Evolutionary conservation across 2,113 vertebrate species (phyloP).

Genomic region (Sisor rabdophorus): DNA sequence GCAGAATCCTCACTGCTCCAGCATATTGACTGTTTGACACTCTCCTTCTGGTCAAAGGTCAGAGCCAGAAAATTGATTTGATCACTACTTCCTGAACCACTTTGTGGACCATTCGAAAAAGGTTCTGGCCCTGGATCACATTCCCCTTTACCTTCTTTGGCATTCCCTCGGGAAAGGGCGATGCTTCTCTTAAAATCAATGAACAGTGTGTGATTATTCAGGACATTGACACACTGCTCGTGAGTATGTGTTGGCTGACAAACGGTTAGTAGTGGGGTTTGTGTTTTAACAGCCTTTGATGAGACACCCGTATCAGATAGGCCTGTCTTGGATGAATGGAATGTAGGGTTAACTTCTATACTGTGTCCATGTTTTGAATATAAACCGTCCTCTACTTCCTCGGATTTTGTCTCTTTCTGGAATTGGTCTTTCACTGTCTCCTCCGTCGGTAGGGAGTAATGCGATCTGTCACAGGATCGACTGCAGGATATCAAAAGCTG

Average conservation of each 20-base stretch:
- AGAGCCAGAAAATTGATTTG: conserved; percentile 24
- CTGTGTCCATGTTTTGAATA: conserved; percentile 27
- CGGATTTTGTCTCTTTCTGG: conserved; percentile 7
- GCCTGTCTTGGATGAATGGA: neutral
- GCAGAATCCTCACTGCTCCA: conserved; percentile 45
- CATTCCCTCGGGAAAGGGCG: conserved; percentile 16
- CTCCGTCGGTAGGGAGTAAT: conserved; percentile 2
- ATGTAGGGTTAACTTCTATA: neutral
- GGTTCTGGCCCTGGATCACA: conserved; percentile 1
- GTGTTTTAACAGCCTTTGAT: conserved; percentile 17
- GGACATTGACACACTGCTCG: neutral
- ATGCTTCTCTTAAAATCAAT: conserved; percentile 18
- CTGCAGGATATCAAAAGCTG: conserved; percentile 27
- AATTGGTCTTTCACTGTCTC: conserved; percentile 8
- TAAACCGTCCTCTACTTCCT: conserved; percentile 15
- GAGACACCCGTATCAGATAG: neutral
- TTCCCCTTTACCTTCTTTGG: neutral
- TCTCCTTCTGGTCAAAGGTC: conserved; percentile 1
- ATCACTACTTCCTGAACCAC: conserved; percentile 10
- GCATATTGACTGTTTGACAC: conserved; percentile 32
- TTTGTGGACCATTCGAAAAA: conserved; percentile 27
- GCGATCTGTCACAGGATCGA: conserved; percentile 22
- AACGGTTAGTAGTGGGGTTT: conserved; percentile 22
- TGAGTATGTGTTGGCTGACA: neutral
- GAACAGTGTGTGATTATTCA: conserved; percentile 1